phyloP scores from a whole-genome alignment of 2,113 vertebrate species.

The Australoheros scitulus region DNA sequence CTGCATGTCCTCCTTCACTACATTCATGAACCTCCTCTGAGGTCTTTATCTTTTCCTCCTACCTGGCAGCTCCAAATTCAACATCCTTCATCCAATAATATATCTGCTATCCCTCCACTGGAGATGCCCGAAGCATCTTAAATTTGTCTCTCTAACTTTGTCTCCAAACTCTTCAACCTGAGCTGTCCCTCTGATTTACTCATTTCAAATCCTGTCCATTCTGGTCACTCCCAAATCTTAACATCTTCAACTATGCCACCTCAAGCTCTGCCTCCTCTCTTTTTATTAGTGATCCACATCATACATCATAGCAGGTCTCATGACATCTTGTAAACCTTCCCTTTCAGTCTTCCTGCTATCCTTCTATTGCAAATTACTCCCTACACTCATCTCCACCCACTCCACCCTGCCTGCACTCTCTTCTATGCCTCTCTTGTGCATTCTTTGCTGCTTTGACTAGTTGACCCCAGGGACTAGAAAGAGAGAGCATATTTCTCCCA shows the following conservation, averaged over 20 bases:
- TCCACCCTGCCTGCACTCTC: neutral
- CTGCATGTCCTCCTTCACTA: too few species aligned
- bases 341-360: neutral
- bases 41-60: too few species aligned
- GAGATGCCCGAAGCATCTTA: neutral
- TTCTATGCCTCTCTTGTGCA: neutral
- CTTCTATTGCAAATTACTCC: neutral
- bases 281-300: neutral
- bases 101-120: too few species aligned
- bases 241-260: neutral
- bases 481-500: too few species aligned
- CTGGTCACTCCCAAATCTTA: too few species aligned
- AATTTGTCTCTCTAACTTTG: neutral
- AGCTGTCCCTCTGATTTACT: neutral
- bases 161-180: neutral
- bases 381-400: neutral
- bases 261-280: neutral
- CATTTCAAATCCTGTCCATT: too few species aligned
- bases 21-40: too few species aligned
- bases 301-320: neutral
- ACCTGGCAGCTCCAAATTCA: neutral
- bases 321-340: neutral
- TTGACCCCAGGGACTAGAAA: neutral
- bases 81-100: neutral
- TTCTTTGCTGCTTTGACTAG: neutral